Evolutionary conservation across 2,888 invertebrate species (phyloP), one percentile per base, ranked within the genome.

Genomic region (Chironomus tentans): DNA sequence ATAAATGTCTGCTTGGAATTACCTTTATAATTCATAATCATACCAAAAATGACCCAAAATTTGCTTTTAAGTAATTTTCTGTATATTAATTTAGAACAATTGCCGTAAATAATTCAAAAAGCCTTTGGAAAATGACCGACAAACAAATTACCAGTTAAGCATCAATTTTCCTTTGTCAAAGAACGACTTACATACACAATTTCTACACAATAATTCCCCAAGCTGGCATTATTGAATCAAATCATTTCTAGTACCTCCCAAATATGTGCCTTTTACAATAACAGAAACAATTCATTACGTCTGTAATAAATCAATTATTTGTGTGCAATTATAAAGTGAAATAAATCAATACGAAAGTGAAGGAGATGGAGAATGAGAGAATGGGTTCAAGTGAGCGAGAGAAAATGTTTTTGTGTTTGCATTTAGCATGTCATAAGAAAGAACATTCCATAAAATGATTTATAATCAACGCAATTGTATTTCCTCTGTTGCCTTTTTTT

Each of bases 381-480:
- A 38, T 38, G 38, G 1, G 38, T 2, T 38, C 38, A 38, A 38
- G 38, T 38, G 38, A 38, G 38, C 38, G 38, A 38, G 38, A 38
- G 38, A 1, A 10, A 38, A 65, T 12, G 65, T 65, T 24, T 24
- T 24, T 65, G 22, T 65, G 65, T 65, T 65, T 65, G 65, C 65
- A 65, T 65, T 65, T 24, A 24, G 65, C 65, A 65, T 65, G 65
- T 65, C 65, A 22, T 65, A 65, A 65, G 65, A 65, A n/a, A 10
- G 18, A 56, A 18, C 56, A 56, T 24, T 65, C 24, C 65, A 22
- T 21, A 65, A 65, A 65, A 22, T 65, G 65, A 65, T 65, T 65
- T 65, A 65, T 65, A 65, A 65, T 65, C 65, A 65, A 65, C 65
- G 65, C 65, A 65, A 65, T 65, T 65, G 21, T 65, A 65, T 65